Conservation (phyloP, 2,113 vertebrate genomes). For the Apeltes quadracus region DNA sequence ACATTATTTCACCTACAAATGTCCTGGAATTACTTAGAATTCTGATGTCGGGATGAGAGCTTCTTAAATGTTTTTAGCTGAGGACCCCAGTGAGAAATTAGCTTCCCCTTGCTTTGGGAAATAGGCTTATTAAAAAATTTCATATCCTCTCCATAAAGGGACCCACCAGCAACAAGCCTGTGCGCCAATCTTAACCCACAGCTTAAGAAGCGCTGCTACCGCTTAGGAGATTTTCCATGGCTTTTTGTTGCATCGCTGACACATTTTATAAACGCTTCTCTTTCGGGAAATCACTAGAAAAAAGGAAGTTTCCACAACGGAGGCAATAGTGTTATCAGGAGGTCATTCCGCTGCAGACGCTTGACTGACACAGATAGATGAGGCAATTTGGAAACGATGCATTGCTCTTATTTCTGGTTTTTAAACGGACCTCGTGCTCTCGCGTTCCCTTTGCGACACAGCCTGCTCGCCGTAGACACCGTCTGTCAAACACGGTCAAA, state of each 20-base stretch:
- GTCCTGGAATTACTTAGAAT: conserved; percentile 15
- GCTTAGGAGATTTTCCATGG: conserved; percentile 18
- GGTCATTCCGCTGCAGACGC: conserved; percentile 15
- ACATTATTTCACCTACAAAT: conserved; percentile 15
- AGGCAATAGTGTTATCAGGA: conserved; percentile 6
- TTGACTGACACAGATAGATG: conserved; percentile 11
- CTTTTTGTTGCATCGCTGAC: conserved; percentile 24
- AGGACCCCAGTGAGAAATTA: conserved; percentile 58
- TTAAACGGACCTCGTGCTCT: neutral
- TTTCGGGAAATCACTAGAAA: conserved; percentile 35
- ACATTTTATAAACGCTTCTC: conserved; percentile 11
- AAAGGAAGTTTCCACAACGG: conserved; percentile 16
- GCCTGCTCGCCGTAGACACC: conserved; percentile 20
- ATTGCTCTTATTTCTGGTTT: conserved; percentile 3
- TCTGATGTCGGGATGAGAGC: conserved; percentile 31
- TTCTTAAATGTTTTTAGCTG: conserved; percentile 41
- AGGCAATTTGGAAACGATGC: neutral
- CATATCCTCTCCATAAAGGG: conserved; percentile 63
- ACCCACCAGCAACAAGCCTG: conserved; percentile 35
- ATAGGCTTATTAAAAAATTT: conserved; percentile 64
- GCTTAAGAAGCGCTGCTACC: conserved; percentile 17
- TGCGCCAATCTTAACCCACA: conserved; percentile 30
- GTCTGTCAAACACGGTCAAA: conserved; percentile 37
- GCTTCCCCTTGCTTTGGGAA: conserved; percentile 50
- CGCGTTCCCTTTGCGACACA: conserved; percentile 16